Evolutionary conservation across 2,888 invertebrate species (phyloP).

Genomic region (Drosophila basisetae): DNA sequence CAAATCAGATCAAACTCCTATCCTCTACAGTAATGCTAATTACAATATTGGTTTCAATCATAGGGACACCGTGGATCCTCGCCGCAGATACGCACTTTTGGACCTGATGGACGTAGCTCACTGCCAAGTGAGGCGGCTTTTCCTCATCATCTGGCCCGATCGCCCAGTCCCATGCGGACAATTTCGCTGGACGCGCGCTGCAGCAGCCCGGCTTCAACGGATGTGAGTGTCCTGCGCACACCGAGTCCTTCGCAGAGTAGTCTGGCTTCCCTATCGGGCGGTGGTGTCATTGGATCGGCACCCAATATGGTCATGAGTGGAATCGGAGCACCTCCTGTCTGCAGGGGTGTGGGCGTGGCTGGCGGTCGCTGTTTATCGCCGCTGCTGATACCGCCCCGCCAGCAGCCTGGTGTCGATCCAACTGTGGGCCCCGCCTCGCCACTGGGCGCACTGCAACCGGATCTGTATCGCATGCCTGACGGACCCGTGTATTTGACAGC

Average conservation of each 20-base stretch:
- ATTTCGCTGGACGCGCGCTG: constrained; percentile 92
- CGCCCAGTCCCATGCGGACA: constrained; percentile 92
- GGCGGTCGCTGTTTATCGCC: constrained; percentile 90
- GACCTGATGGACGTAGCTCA: constrained; percentile 91
- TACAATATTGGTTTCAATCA: neutral
- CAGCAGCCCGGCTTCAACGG: constrained; percentile 86
- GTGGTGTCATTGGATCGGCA: constrained; percentile 71
- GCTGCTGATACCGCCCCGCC: constrained; percentile 90
- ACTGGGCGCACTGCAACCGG: constrained; percentile 93
- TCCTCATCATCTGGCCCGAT: constrained; percentile 86
- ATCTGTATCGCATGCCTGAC: constrained; percentile 93
- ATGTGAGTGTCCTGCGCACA: constrained; percentile 86
- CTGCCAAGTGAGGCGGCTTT: constrained; percentile 82
- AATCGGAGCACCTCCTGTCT: constrained; percentile 63
- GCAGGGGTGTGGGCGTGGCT: constrained; percentile 43
- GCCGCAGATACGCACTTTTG: constrained; percentile 93
- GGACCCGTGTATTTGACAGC: constrained; percentile 91
- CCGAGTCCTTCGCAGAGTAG: constrained; percentile 90
- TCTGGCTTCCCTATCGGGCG: constrained; percentile 87
- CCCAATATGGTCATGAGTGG: constrained; percentile 77
- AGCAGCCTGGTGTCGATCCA: constrained; percentile 84
- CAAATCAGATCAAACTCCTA: neutral
- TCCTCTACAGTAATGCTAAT: neutral
- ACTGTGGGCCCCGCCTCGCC: constrained; percentile 86
- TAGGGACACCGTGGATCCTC: constrained; percentile 92